Conservation (phyloP, 2,113 vertebrate species). For the Callorhinus ursinus region DNA sequence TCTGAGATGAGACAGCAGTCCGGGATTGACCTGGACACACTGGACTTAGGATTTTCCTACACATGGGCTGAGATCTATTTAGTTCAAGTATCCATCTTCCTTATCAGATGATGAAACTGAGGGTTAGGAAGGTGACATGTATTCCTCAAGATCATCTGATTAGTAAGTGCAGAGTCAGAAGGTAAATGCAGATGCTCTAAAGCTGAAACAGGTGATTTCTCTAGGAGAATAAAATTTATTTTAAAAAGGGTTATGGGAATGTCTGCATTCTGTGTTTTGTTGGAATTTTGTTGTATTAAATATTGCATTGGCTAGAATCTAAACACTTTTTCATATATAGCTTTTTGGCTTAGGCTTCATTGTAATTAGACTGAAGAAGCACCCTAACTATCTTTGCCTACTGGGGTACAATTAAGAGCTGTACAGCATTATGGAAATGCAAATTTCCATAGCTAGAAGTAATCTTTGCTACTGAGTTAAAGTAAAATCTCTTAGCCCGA, state of each 20-base stretch:
- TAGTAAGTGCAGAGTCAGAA: not conserved
- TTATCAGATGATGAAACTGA: not conserved
- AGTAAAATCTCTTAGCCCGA: conserved; percentile 46
- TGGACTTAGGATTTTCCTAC: not conserved
- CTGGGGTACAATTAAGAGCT: conserved; percentile 63
- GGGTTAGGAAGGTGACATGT: not conserved
- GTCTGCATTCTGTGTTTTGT: conserved; percentile 35
- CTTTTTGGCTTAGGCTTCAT: conserved; percentile 51
- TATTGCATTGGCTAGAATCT: conserved; percentile 52
- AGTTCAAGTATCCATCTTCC: not conserved
- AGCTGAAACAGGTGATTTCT: not conserved
- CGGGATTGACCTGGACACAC: not conserved
- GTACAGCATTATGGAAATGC: conserved; percentile 66
- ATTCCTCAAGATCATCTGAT: not conserved
- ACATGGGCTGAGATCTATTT: not conserved
- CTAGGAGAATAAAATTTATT: conserved; percentile 1
- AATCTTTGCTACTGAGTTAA: conserved; percentile 40
- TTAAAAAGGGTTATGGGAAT: not conserved
- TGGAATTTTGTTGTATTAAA: conserved; percentile 29
- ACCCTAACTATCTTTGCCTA: conserved; percentile 61
- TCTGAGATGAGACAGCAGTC: not conserved
- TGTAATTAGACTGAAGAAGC: conserved; percentile 75
- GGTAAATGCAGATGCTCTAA: not conserved
- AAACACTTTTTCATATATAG: conserved; percentile 53
- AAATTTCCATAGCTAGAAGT: conserved; percentile 60